Percentiles rank a stretch among this genome's conserved stretches.
phyloP scores from a whole-genome alignment of 2,797 vertebrate genomes.

The Ataeniobius toweri region DNA sequence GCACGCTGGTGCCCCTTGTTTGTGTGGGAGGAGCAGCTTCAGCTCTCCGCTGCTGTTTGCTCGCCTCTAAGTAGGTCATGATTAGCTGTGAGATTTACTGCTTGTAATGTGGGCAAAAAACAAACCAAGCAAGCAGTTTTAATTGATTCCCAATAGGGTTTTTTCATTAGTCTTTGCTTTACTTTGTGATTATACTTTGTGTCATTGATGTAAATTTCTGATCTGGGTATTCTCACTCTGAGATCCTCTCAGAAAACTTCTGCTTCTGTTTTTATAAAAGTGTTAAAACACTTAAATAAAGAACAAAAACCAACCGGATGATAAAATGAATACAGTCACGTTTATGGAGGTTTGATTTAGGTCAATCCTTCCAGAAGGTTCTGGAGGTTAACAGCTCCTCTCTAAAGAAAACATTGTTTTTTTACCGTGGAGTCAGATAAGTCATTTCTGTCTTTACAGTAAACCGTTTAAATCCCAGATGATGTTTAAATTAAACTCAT shows the following conservation, averaged over 20 bases:
- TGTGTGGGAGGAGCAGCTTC: slow-evolving; percentile 40
- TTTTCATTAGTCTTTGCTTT: not conserved
- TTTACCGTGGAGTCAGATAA: not conserved
- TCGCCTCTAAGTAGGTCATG: slow-evolving; percentile 70
- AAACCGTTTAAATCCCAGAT: not conserved
- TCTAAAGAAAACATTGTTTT: not conserved
- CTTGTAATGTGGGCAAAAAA: slow-evolving; percentile 32
- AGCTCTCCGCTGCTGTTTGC: slow-evolving; percentile 18
- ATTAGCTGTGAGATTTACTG: slow-evolving; percentile 57
- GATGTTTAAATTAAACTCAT: not conserved
- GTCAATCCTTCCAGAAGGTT: not conserved
- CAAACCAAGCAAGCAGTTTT: not conserved
- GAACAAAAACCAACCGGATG: not conserved
- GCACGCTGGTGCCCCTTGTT: slow-evolving; percentile 13
- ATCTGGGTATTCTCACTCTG: not conserved
- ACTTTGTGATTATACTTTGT: not conserved
- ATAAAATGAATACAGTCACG: not conserved
- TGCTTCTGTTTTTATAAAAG: not conserved
- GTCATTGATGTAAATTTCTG: not conserved
- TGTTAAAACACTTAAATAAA: not conserved
- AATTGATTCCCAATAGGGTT: not conserved
- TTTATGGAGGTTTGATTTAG: not conserved
- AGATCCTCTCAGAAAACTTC: not conserved
- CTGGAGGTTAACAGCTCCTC: not conserved
- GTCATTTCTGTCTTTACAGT: not conserved